These are phyloP conservation scores for Campoplex nolae DNA, from an alignment of 2,888 invertebrate species.

Conservation along the genomic window DNA sequence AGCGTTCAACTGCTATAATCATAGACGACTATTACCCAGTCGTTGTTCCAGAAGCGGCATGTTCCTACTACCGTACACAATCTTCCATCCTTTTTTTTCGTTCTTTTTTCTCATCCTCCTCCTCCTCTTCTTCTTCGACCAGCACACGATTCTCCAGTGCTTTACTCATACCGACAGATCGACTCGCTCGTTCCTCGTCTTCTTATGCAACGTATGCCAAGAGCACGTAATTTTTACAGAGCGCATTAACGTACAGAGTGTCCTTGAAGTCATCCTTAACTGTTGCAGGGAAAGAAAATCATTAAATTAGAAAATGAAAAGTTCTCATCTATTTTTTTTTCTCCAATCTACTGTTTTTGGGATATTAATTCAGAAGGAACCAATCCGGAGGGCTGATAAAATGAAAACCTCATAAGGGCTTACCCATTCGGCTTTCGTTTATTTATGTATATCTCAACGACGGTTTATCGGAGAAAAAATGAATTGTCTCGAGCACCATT, in stretches of 20 bases:
- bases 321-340: neutral
- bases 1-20: slow-evolving; percentile 66
- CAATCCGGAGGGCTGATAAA: neutral
- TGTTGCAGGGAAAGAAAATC: neutral
- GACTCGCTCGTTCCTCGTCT: slow-evolving; percentile 29
- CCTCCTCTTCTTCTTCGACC: slow-evolving; percentile 8
- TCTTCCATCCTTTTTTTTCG: slow-evolving; percentile 39
- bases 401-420: neutral
- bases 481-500: neutral
- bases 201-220: slow-evolving; percentile 60
- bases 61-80: slow-evolving; percentile 54
- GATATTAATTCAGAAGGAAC: neutral
- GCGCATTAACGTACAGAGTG: slow-evolving; percentile 14
- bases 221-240: slow-evolving; percentile 62
- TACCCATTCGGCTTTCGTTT: neutral
- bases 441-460: neutral
- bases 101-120: slow-evolving; percentile 20
- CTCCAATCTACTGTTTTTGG: neutral
- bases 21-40: slow-evolving; percentile 73
- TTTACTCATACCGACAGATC: slow-evolving; percentile 24
- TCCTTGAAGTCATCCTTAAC: slow-evolving; percentile 8
- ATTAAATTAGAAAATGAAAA: neutral
- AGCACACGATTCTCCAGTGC: slow-evolving; percentile 35
- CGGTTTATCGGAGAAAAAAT: neutral
- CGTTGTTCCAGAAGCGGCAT: slow-evolving; percentile 72